Evolutionary conservation across 2,113 vertebrate genomes (phyloP).

Genomic region (Agapornis roseicollis): DNA sequence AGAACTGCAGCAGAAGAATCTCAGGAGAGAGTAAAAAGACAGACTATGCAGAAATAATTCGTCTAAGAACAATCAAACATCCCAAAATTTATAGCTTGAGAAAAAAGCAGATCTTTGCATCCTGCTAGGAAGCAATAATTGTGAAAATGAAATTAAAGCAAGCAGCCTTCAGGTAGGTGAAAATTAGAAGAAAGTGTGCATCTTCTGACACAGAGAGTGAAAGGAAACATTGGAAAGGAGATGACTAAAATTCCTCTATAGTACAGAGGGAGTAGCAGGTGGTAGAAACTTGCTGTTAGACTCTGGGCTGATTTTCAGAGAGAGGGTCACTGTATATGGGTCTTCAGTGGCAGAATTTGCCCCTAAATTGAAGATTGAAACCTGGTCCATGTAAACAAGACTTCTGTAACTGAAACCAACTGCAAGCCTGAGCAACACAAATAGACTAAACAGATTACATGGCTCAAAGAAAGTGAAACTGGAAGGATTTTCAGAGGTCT

Average conservation of each 20-base stretch:
- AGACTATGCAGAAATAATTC: not conserved
- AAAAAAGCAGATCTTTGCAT: not conserved
- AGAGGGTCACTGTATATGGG: fast-evolving
- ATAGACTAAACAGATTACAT: not conserved
- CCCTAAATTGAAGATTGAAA: not conserved
- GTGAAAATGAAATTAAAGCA: not conserved
- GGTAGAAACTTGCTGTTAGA: slow-evolving; percentile 15
- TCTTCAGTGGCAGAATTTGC: not conserved
- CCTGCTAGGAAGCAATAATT: not conserved
- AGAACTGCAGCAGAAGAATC: slow-evolving; percentile 32
- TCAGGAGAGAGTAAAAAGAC: not conserved
- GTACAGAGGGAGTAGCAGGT: slow-evolving; percentile 35
- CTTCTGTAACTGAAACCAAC: not conserved
- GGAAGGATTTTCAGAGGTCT: not conserved
- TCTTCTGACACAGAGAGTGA: not conserved
- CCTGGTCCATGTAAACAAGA: not conserved
- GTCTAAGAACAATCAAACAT: not conserved
- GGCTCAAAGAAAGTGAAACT: not conserved
- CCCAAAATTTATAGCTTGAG: not conserved
- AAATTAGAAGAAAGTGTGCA: not conserved
- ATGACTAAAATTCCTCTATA: not conserved
- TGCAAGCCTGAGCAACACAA: not conserved
- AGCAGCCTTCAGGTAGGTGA: not conserved
- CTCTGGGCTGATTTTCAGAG: not conserved
- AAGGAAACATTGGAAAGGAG: not conserved